phyloP scores from a whole-genome alignment of 2,797 vertebrate genomes.

The Ceryle rudis region DNA sequence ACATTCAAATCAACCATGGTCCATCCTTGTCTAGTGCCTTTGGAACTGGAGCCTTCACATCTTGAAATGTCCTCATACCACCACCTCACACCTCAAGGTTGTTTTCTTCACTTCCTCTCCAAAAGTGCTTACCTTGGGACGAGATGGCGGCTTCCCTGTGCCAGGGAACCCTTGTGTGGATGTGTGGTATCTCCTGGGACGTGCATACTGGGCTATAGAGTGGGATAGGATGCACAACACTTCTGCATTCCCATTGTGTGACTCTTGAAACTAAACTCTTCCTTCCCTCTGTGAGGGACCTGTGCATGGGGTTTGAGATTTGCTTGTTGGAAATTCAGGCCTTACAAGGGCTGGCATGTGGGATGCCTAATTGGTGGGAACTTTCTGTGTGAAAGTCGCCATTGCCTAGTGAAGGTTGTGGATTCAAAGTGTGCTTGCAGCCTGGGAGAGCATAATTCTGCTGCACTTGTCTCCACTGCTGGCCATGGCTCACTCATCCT shows the following conservation, averaged over 20 bases:
- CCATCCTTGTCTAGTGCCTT: not conserved
- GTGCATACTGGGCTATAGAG: not conserved
- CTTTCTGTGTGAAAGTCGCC: not conserved
- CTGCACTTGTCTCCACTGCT: not conserved
- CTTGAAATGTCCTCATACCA: not conserved
- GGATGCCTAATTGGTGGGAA: not conserved
- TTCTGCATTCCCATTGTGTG: accelerated
- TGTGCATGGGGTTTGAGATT: not conserved
- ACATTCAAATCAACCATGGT: not conserved
- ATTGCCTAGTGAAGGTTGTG: not conserved
- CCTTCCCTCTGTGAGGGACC: not conserved
- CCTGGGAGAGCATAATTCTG: not conserved
- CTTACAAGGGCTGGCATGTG: not conserved
- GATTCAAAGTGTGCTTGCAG: not conserved
- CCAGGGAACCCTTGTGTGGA: not conserved
- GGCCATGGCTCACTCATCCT: not conserved
- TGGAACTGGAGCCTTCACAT: not conserved
- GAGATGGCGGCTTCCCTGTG: not conserved
- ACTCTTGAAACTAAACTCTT: not conserved
- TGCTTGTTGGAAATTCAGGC: not conserved
- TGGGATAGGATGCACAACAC: not conserved
- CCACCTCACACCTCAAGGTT: accelerated
- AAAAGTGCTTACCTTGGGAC: not conserved
- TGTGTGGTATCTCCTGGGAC: not conserved
- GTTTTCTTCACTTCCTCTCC: not conserved